Evolutionary conservation across 2,797 vertebrate genomes (phyloP), one percentile per base, ranked within the genome.

Genomic region (Sphenodon punctatus): DNA sequence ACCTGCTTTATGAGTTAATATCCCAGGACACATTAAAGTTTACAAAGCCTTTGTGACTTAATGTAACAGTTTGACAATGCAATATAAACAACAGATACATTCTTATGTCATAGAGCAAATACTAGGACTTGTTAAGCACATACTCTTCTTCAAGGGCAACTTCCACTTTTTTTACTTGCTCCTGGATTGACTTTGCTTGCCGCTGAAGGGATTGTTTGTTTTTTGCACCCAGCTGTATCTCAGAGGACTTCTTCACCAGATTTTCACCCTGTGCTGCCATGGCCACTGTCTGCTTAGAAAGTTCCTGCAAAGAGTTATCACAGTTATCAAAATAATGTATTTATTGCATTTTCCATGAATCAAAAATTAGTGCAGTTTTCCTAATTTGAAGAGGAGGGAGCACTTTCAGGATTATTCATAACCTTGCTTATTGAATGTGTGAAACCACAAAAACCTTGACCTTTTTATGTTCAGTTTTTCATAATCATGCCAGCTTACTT

Each of bases 61-160:
- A 75, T 77, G 82, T 36, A 75, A 91, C 84, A 81, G 69, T 77
- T 60, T 85, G 69, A 87, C 72, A 92, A 78, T 25, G 67, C 86
- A 87, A 80, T 77, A 81, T 75, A 81, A 70, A 91, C 80, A 92
- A 80, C 86, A 88, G 53, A 79, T 75, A 87, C 79, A 85, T 89
- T 90, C 51, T 82, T 76, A 93, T 77, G 84, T 76, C 67, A 87
- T 85, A 88, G 84, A 93, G 77, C 78, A 89, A 93, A 88, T 89
- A 68, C 81, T 95, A 96, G 85, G 93, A 94, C 90, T 93, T 91
- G 91, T 89, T 94, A 91, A 93, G 89, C 89, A 96, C 96, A 92
- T 97, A 99, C 99, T 99, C 98, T 96, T 97, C 97, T 92, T 97
- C 97, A 78, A 99, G 97, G 7, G 95, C 95, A 51, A 95, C 86